Evolutionary conservation across 2,113 vertebrate genomes (phyloP).

Genomic region (Etheostoma spectabile): DNA sequence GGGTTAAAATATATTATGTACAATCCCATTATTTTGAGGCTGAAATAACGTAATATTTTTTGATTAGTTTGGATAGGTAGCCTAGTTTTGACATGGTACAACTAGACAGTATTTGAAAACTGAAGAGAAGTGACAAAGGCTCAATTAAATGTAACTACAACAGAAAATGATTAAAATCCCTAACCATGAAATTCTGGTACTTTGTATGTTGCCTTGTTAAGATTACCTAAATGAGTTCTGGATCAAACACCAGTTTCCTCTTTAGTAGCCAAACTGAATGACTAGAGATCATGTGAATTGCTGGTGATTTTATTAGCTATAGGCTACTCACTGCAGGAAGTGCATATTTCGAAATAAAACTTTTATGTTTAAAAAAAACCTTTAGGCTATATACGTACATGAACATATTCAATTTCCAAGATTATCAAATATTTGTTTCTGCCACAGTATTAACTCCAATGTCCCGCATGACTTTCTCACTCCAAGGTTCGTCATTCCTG

Average conservation of each 20-base stretch:
- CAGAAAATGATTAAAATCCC: neutral
- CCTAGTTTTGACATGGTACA: neutral
- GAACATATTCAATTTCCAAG: too few relatives aligned
- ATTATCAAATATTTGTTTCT: neutral
- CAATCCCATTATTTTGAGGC: neutral
- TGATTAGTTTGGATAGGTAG: neutral
- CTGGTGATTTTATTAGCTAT: neutral
- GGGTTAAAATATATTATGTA: neutral
- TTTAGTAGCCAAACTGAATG: neutral
- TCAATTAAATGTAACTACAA: neutral
- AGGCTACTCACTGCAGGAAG: too few relatives aligned
- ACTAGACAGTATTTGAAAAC: neutral
- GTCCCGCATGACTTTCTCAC: neutral
- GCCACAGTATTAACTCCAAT: neutral
- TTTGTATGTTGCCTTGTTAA: neutral
- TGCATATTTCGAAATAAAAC: too few relatives aligned
- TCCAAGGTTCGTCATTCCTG: neutral
- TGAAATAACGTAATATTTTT: neutral
- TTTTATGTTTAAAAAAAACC: too few relatives aligned
- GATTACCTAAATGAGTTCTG: neutral
- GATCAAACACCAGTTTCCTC: constrained; percentile 14
- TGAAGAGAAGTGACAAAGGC: neutral
- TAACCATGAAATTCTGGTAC: neutral
- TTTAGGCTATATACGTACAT: neutral
- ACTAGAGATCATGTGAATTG: neutral